Base-by-base conservation (phyloP, 1,140 invertebrate species). In the Papilio polyxenes region DNA sequence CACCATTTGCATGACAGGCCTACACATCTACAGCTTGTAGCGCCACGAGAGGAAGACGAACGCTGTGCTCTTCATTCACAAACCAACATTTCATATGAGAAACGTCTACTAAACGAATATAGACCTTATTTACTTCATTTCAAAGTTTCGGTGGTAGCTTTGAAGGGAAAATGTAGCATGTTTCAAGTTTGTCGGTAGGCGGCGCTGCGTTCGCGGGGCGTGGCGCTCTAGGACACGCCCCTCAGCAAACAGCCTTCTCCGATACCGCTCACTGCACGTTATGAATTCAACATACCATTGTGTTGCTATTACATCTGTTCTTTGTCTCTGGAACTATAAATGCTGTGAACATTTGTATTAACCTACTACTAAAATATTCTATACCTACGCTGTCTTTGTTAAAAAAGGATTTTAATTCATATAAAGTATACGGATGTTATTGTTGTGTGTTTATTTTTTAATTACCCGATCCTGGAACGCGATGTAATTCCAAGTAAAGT, bases 1-100 rank as follows among this genome's bases (percentile, higher is more conserved):
- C 92, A 91, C 92, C 92, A 94, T 94, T 94, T 94, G 92, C 92
- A 93, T 94, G 92, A 94, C 92, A 93, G 86, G 87, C 88, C 87
- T 89, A 86, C 91, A 93, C 89, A 91, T 84, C 90, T 92, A 93
- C 89, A 92, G 88, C 88, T 88, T 84, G 86, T 89, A 90, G 89
- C 88, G 89, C 86, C 88, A 84, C 83, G 80, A 87, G 86, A 86
- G 82, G 84, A 86, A 87, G 82, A 87, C 83, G 86, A 89, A 87
- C 89, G 85, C 76, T 85, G 87, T 87, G 84, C 86, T 85, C 81
- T 80, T 72, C 83, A 80, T 59, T 59, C 77, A 75, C 82, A 83
- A 82, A 82, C 79, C 48, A 80, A 10, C n/a, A 77, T 62, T 80
- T 78, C 77, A n/a, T 31, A 44, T 17, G 5, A 48, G 2, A 20